Conservation (phyloP, 2,797 vertebrate species). For the Pseudotriccus pelzelni region DNA sequence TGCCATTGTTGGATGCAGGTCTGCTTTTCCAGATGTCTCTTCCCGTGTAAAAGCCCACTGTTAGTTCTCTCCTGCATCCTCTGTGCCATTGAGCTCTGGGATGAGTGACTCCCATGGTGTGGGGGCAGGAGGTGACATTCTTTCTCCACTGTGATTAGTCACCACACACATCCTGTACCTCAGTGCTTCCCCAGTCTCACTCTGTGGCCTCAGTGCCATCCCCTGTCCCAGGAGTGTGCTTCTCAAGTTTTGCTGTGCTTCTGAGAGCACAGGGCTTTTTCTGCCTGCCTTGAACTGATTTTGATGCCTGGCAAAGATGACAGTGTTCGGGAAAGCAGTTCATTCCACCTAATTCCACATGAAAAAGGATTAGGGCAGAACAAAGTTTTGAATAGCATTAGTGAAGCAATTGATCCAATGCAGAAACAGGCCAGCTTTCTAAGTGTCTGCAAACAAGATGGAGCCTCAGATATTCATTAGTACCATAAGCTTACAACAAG, state of each 20-base stretch:
- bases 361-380: background rate
- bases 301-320: background rate
- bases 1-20: background rate
- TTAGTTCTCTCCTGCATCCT: background rate
- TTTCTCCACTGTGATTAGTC: background rate
- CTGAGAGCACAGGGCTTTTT: background rate
- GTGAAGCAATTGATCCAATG: background rate
- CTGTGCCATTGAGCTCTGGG: background rate
- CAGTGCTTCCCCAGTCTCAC: background rate
- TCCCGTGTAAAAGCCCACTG: background rate
- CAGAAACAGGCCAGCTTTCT: background rate
- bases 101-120: background rate
- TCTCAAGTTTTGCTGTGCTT: background rate
- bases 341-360: background rate
- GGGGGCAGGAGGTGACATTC: background rate
- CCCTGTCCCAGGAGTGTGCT: rapidly evolving
- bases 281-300: background rate
- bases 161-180: background rate
- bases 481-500: background rate
- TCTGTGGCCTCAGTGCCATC: background rate
- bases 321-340: background rate
- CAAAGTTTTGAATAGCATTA: background rate
- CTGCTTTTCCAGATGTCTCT: background rate
- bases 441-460: background rate
- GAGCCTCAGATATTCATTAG: slow-evolving; percentile 8